Conservation (phyloP, 2,797 vertebrate genomes). For the Acrocephalus scirpaceus region DNA sequence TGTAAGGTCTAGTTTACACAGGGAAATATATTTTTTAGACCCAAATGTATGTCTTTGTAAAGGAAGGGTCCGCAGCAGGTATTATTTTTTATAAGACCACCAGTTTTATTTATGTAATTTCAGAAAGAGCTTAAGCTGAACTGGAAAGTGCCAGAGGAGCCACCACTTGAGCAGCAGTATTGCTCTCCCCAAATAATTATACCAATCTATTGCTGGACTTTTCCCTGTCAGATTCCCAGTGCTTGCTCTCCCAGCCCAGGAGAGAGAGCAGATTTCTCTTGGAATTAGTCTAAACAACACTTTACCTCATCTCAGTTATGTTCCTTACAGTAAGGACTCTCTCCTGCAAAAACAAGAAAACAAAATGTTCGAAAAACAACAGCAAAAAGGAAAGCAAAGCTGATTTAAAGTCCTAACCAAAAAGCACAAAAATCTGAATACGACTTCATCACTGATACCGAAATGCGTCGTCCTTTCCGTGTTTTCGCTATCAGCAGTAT, state of each 20-base stretch:
- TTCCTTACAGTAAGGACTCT: not conserved
- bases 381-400: not conserved
- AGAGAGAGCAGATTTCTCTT: not conserved
- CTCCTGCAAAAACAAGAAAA: not conserved
- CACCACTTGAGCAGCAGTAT: not conserved
- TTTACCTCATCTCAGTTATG: not conserved
- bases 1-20: not conserved
- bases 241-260: not conserved
- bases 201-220: not conserved
- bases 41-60: not conserved
- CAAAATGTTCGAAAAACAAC: not conserved
- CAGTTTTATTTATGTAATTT: not conserved
- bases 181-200: not conserved
- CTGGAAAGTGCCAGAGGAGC: not conserved
- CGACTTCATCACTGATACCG: not conserved
- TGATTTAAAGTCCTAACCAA: not conserved
- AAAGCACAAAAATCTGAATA: not conserved
- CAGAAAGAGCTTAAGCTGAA: not conserved
- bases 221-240: not conserved
- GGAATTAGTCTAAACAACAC: not conserved
- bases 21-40: not conserved
- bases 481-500: conserved; percentile 29
- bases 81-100: not conserved
- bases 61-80: not conserved
- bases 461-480: not conserved